These are phyloP conservation scores for Psilopogon haemacephalus DNA, from an alignment of 2,113 vertebrate species.

Conservation along the genomic window DNA sequence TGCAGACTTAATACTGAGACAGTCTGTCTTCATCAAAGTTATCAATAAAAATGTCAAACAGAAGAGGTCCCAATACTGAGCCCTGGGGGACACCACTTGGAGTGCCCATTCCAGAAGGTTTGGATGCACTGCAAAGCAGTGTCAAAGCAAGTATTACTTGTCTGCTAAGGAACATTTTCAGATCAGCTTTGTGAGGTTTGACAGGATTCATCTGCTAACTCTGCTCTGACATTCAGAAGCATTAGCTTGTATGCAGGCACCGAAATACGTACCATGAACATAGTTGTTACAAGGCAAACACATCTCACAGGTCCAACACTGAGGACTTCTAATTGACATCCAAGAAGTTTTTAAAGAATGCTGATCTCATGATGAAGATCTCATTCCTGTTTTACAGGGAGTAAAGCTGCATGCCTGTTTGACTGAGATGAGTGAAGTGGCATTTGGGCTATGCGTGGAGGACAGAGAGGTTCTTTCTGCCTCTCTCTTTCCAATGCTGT, in stretches of 20 bases:
- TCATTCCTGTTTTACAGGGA: neutral
- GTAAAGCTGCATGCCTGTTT: constrained; percentile 14
- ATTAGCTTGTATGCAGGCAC: constrained; percentile 62
- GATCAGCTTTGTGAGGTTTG: constrained; percentile 59
- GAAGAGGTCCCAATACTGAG: too few species aligned
- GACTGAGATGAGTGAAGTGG: constrained; percentile 38
- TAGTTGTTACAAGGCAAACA: constrained; percentile 56
- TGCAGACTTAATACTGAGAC: too few species aligned
- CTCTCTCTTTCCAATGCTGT: constrained; percentile 25
- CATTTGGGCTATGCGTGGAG: constrained; percentile 8
- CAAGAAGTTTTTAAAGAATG: neutral
- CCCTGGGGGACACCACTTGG: too few species aligned
- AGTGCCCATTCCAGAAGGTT: constrained; percentile 49
- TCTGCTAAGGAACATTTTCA: constrained; percentile 67
- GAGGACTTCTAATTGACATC: constrained; percentile 57
- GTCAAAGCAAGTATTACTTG: constrained; percentile 55
- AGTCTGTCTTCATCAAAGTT: too few species aligned
- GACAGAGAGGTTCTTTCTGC: constrained; percentile 21
- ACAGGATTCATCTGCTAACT: constrained; percentile 70
- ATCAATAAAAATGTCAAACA: too few species aligned
- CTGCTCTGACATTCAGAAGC: constrained; percentile 58
- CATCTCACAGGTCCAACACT: constrained; percentile 54
- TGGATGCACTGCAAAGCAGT: constrained; percentile 59
- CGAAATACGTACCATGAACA: constrained; percentile 68
- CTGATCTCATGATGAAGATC: neutral